These are phyloP conservation scores for Masnerella sp. DNA, from an alignment of 2,888 invertebrate species.

Conservation along the genomic window DNA sequence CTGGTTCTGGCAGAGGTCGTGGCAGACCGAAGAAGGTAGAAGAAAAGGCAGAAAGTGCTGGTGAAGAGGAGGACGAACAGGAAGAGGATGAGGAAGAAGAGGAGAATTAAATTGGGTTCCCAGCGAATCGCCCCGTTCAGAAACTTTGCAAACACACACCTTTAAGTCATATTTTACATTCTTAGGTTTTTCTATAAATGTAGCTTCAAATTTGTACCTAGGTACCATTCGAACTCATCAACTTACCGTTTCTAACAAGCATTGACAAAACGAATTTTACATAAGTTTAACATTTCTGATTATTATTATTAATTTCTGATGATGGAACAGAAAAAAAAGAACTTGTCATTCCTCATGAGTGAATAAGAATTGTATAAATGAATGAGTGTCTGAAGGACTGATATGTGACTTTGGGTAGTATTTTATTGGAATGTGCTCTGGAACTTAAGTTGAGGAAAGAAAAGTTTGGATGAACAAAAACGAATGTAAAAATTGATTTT, in stretches of 20 bases:
- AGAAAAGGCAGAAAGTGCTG: conserved; percentile 76
- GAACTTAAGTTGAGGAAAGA: conserved; percentile 54
- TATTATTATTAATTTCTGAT: conserved; percentile 26
- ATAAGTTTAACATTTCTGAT: too few species aligned
- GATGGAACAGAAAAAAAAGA: conserved; percentile 32
- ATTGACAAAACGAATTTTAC: too few species aligned
- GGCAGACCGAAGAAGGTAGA: conserved; percentile 76
- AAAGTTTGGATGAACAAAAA: conserved; percentile 50
- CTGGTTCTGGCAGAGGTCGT: conserved; percentile 72
- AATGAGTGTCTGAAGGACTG: conserved; percentile 52
- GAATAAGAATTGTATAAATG: conserved; percentile 58
- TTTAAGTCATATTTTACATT: conserved; percentile 60
- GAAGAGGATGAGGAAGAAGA: conserved; percentile 76
- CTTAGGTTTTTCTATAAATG: conserved; percentile 58
- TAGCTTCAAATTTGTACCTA: conserved; percentile 52
- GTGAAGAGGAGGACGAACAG: conserved; percentile 75
- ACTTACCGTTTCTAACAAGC: not conserved
- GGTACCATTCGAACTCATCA: conserved; percentile 16
- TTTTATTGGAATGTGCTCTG: conserved; percentile 48
- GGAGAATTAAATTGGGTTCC: conserved; percentile 68
- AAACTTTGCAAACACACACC: conserved; percentile 51
- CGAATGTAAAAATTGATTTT: conserved; percentile 52
- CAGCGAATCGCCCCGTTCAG: conserved; percentile 18
- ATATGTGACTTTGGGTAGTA: conserved; percentile 53
- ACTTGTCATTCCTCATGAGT: conserved; percentile 61